Evolutionary conservation across 2,888 invertebrate genomes (phyloP).

Genomic region (Euphydryas editha): DNA sequence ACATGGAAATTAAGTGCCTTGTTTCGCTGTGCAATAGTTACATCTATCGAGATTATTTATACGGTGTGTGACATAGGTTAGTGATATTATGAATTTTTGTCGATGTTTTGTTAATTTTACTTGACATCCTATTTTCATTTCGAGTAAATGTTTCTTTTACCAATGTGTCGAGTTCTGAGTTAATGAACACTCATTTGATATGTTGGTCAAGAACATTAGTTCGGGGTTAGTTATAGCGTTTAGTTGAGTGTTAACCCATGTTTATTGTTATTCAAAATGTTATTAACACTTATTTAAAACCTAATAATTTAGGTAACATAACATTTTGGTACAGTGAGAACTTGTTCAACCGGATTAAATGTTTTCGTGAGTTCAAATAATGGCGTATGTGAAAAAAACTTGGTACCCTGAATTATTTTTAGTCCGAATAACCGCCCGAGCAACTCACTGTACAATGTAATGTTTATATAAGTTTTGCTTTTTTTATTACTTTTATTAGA

Average conservation of each 20-base stretch:
- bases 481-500: slow-evolving; percentile 4
- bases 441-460: not conserved
- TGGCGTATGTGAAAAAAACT: no score
- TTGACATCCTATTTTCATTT: not conserved
- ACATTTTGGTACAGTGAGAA: not conserved
- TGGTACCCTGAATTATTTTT: no score
- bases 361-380: no score
- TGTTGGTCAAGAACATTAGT: not conserved
- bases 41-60: slow-evolving; percentile 38
- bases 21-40: slow-evolving; percentile 12
- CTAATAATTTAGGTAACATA: not conserved
- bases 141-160: not conserved
- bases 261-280: no score
- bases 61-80: not conserved
- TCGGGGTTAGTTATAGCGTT: not conserved
- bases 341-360: no score
- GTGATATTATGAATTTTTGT: slow-evolving; percentile 6
- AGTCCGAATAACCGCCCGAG: not conserved
- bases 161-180: not conserved
- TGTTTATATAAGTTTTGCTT: slow-evolving; percentile 1
- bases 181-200: not conserved
- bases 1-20: not conserved
- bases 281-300: not conserved
- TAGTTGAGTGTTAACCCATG: no score
- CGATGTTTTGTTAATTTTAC: not conserved